Conservation (phyloP, 2,888 invertebrate species). For the Scaptomyza flava region DNA sequence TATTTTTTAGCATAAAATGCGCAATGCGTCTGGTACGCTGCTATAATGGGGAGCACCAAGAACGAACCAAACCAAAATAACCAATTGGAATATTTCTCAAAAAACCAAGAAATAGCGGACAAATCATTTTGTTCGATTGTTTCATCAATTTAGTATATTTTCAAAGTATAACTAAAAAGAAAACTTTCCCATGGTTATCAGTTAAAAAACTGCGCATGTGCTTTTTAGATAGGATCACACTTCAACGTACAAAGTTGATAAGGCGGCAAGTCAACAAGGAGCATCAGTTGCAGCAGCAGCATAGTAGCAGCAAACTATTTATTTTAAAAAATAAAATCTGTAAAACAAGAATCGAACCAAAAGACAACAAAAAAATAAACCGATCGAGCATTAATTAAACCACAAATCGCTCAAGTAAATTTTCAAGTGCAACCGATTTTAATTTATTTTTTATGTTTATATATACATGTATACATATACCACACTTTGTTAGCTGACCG, state of each 20-base stretch:
- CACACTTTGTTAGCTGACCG: conserved; percentile 39
- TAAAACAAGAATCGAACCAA: conserved; percentile 7
- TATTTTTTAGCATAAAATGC: conserved; percentile 22
- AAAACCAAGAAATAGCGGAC: conserved; percentile 7
- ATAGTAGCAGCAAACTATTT: conserved; percentile 46
- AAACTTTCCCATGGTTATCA: conserved; percentile 33
- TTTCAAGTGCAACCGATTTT: conserved; percentile 26
- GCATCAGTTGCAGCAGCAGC: conserved; percentile 13
- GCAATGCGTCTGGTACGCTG: conserved; percentile 31
- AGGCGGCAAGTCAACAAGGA: conserved; percentile 4
- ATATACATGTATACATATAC: too few relatives aligned
- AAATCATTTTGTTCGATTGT: conserved; percentile 25
- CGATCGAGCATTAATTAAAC: conserved; percentile 34
- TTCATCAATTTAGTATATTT: conserved; percentile 33
- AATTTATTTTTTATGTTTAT: conserved; percentile 1
- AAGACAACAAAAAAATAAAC: conserved; percentile 17
- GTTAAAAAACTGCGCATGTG: conserved; percentile 11
- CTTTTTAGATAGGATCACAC: conserved; percentile 19
- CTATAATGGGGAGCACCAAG: conserved; percentile 18
- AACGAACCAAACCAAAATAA: conserved; percentile 8
- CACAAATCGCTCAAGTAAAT: conserved; percentile 35
- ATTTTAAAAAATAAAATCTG: conserved; percentile 42
- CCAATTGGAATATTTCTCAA: conserved; percentile 28
- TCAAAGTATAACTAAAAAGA: conserved; percentile 37
- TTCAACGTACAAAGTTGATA: conserved; percentile 35